Percentiles rank a stretch among this genome's conserved stretches.
phyloP scores from a whole-genome alignment of 2,797 vertebrate genomes.

The Anolis apletophallus region DNA sequence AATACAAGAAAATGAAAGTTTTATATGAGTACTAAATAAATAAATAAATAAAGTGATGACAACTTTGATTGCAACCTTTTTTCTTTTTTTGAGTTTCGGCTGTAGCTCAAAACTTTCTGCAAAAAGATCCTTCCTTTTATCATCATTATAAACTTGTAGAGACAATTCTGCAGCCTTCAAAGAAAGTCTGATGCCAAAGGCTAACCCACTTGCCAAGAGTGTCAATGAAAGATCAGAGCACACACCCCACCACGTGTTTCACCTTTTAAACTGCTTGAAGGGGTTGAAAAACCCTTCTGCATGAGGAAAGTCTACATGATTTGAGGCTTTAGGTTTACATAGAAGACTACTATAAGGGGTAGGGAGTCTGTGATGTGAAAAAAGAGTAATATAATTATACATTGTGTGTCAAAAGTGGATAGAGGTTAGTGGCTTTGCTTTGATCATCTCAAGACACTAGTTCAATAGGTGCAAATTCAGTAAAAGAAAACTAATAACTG shows the following conservation, averaged over 20 bases:
- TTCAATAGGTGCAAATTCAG: neutral
- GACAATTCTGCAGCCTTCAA: slow-evolving; percentile 22
- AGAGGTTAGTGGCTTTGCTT: neutral
- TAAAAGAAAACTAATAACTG: neutral
- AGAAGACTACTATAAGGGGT: neutral
- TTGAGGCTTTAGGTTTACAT: neutral
- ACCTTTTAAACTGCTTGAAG: neutral
- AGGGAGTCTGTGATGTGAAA: neutral
- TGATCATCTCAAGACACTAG: neutral
- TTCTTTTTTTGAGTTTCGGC: neutral
- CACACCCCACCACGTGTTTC: neutral
- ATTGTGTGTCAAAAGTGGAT: neutral
- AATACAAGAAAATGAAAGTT: neutral
- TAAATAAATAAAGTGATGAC: slow-evolving; percentile 7
- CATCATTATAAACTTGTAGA: slow-evolving; percentile 16
- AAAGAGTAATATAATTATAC: slow-evolving; percentile 7
- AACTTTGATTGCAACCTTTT: neutral
- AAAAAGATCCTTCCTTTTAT: neutral
- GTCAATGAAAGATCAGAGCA: neutral
- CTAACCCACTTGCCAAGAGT: neutral
- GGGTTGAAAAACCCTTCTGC: neutral
- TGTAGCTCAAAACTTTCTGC: neutral
- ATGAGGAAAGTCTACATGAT: neutral
- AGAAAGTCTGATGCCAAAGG: neutral
- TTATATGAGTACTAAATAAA: neutral